phyloP scores from a whole-genome alignment of 1,140 invertebrate genomes.

The Eumeta japonica region DNA sequence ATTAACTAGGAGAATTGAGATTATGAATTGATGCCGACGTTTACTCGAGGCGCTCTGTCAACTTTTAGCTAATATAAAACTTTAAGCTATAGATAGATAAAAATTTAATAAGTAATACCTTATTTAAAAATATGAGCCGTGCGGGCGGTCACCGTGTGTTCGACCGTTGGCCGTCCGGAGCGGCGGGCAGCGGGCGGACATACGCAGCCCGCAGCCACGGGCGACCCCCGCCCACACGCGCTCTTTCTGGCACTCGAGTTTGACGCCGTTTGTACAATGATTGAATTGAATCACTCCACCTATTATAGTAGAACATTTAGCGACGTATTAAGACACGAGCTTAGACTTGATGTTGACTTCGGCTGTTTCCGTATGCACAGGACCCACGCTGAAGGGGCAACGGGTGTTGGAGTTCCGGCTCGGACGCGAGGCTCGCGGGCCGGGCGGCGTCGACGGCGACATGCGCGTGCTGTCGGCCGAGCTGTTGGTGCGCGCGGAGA shows the following conservation, averaged over 20 bases:
- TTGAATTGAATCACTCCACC: too few species aligned
- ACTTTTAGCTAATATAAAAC: too few species aligned
- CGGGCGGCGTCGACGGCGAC: conserved; percentile 60
- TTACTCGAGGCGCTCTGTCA: too few species aligned
- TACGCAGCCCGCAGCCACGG: conserved; percentile 41
- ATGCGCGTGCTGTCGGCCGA: conserved; percentile 71
- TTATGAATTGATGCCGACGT: too few species aligned
- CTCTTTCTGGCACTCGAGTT: too few species aligned
- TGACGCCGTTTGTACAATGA: too few species aligned
- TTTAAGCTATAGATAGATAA: too few species aligned
- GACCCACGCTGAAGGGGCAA: conserved; percentile 78
- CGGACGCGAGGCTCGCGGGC: conserved; percentile 60
- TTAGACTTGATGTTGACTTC: conserved; percentile 24
- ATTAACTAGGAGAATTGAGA: too few species aligned
- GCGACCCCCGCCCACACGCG: conserved; percentile 35
- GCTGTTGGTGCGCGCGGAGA: conserved; percentile 66
- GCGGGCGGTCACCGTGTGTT: conserved; percentile 30
- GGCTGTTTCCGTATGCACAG: conserved; percentile 51
- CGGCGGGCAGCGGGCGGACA: conserved; percentile 19
- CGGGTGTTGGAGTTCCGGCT: conserved; percentile 80
- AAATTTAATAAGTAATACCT: too few species aligned
- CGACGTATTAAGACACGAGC: too few species aligned
- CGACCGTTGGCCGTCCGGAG: conserved; percentile 19
- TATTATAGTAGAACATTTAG: too few species aligned
- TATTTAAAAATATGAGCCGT: too few species aligned